A percentile compares a stretch with the other conserved stretches of the same genome.
Evolutionary conservation across 1,140 invertebrate species (phyloP).

Genomic region (Delia radicum): DNA sequence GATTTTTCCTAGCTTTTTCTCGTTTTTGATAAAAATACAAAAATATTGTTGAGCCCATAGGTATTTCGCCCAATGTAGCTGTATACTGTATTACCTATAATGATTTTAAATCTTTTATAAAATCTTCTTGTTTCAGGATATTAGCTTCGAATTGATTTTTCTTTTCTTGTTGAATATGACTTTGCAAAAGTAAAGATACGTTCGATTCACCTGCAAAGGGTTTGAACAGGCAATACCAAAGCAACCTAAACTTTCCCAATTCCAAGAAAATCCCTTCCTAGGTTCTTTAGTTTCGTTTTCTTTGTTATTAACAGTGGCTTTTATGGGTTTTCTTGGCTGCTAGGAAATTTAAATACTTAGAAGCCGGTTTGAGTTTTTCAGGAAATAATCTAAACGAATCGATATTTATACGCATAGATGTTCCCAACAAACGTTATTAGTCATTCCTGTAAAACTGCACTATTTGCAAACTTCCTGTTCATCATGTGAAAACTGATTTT

Average conservation of each 20-base stretch:
- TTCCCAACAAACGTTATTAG: neutral
- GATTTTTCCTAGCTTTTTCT: too few species aligned
- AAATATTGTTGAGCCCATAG: too few species aligned
- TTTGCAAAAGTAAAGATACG: conserved; percentile 21
- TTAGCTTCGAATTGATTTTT: conserved; percentile 25
- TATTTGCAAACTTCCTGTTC: neutral
- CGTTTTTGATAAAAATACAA: too few species aligned
- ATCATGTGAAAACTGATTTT: conserved; percentile 1
- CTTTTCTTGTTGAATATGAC: neutral
- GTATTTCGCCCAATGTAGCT: too few species aligned
- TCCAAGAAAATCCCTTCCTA: conserved; percentile 21
- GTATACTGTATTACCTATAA: conserved; percentile 17
- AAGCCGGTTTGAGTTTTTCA: neutral
- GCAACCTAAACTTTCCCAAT: conserved; percentile 30
- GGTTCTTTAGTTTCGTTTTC: neutral
- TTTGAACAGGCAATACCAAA: conserved; percentile 9
- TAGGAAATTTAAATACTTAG: neutral
- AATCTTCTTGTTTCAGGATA: conserved; percentile 43
- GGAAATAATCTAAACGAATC: conserved; percentile 1
- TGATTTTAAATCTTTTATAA: conserved; percentile 55
- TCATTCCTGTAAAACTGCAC: conserved; percentile 26
- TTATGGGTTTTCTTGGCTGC: neutral
- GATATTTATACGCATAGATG: conserved; percentile 14
- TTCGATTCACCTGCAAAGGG: conserved; percentile 24
- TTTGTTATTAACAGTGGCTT: neutral